A percentile compares a stretch with the other conserved stretches of the same genome.
phyloP scores from a whole-genome alignment of 2,888 invertebrate species.

The Epiblema foenella region DNA sequence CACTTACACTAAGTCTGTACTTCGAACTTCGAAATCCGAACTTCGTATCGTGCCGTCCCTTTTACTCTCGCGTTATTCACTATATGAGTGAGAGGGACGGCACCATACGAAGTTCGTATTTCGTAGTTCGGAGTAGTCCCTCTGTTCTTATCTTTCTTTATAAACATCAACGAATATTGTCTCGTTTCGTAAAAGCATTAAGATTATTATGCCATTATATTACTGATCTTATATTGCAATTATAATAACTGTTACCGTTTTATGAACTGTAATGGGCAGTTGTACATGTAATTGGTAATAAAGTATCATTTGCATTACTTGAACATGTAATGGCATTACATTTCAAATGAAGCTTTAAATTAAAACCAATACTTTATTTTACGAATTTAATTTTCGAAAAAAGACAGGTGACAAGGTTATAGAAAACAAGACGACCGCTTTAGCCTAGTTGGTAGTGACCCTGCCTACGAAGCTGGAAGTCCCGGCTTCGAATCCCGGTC shows the following conservation, averaged over 20 bases:
- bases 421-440: neutral
- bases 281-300: slow-evolving; percentile 6
- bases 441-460: too few relatives aligned
- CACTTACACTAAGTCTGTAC: too few relatives aligned
- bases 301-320: neutral
- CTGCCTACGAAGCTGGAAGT: too few relatives aligned
- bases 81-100: too few relatives aligned
- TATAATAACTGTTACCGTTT: slow-evolving; percentile 10
- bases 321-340: neutral
- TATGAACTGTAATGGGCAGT: slow-evolving; percentile 8
- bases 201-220: neutral
- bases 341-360: neutral
- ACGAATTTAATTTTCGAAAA: neutral
- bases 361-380: neutral
- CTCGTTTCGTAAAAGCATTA: neutral
- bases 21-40: too few relatives aligned
- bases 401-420: neutral
- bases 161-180: neutral
- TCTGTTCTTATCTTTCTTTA: neutral
- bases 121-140: too few relatives aligned
- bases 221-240: slow-evolving; percentile 6
- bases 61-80: too few relatives aligned
- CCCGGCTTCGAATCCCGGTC: too few relatives aligned
- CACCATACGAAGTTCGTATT: too few relatives aligned
- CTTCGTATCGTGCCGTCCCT: too few relatives aligned